A percentile compares a stretch with the other conserved stretches of the same genome.
phyloP scores from a whole-genome alignment of 2,888 invertebrate species.

The Hipparchia sbordonii region DNA sequence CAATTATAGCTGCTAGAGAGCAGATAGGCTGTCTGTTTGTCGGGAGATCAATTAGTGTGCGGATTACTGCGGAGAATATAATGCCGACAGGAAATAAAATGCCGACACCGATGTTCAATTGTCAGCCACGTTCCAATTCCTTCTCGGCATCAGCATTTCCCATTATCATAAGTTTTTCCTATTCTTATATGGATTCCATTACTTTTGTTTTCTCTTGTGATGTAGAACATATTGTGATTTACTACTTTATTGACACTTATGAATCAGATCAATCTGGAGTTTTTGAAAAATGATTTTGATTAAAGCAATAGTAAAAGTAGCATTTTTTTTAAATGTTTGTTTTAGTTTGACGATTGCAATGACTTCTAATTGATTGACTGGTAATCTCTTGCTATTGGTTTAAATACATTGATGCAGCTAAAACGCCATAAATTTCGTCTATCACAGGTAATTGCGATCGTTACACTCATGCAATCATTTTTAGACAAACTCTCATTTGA shows the following conservation, averaged over 20 bases:
- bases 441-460: too few species aligned
- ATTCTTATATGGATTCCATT: neutral
- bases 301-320: too few species aligned
- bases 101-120: constrained; percentile 31
- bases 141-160: neutral
- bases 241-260: too few species aligned
- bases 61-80: constrained; percentile 31
- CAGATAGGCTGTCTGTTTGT: constrained; percentile 24
- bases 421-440: too few species aligned
- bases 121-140: constrained; percentile 16
- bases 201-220: neutral
- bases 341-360: too few species aligned
- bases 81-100: constrained; percentile 22
- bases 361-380: too few species aligned
- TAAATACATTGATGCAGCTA: too few species aligned
- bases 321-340: too few species aligned
- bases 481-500: too few species aligned
- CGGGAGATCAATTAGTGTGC: constrained; percentile 32
- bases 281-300: too few species aligned
- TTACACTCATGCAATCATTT: too few species aligned
- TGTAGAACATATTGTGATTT: neutral
- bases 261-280: neutral
- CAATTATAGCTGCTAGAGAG: neutral
- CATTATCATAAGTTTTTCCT: constrained; percentile 14
- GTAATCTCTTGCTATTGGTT: too few species aligned